Evolutionary conservation across 2,113 vertebrate genomes (phyloP), one percentile per base, ranked within the genome.

Genomic region (Isurus oxyrinchus): DNA sequence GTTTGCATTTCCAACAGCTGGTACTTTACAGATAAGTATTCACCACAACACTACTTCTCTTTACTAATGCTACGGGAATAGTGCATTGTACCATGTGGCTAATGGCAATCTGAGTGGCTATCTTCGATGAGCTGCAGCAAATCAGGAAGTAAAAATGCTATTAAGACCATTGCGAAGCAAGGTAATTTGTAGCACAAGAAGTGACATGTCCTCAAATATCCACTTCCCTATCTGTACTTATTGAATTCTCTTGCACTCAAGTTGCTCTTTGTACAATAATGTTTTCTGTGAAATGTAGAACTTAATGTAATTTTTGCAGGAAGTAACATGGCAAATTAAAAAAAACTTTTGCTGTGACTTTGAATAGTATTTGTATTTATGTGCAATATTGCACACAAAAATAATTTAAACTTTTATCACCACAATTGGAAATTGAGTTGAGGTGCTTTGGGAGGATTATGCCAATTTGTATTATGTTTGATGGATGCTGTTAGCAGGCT

Each of bases 141-240:
- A 95, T 95, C 63, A 95, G 94, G 94, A 95, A 95, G 94, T 95
- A 72, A 14, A 95, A 95, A 95, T n/a, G 44, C 94, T 69, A 95
- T 95, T 95, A 95, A 95, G 44, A 55, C 25, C 27, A 95, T 95
- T 53, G 94, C 14, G 27, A 63, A 95, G 94, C 40, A 31, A 95
- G 25, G 23, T 53, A 72, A 95, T 95, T 95, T 95, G 94, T 69
- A 53, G 40, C 35, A 8, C 66, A 95, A 69, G 66, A 25, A 27
- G 40, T 72, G 49, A 95, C 94, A 53, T 95, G 66, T 69, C 94
- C 40, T 72, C 40, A 49, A 72, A 66, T 53, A 49, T 69, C 61
- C 66, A 95, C 44, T 95, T 95, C 94, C 94, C 66, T 49, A 94
- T 94, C 88, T 40, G 59, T 72, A 35, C 44, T 95, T 72, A 53